These are phyloP conservation scores for Drosophila santomea DNA, from an alignment of 1,140 invertebrate species.

Conservation along the genomic window DNA sequence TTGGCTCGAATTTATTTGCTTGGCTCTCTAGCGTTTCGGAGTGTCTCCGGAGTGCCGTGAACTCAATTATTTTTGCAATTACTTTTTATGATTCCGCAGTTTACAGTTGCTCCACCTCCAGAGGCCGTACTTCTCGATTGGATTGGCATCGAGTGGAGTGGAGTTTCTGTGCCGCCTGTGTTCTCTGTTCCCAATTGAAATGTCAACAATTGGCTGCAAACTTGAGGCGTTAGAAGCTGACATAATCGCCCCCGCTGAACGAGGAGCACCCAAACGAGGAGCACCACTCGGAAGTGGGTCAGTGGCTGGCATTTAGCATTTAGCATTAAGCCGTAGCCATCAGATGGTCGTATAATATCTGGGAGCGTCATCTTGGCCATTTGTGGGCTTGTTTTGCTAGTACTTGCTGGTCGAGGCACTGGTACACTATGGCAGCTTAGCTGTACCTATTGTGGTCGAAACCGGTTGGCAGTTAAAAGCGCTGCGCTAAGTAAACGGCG, in stretches of 20 bases:
- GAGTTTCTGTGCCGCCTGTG: constrained; percentile 15
- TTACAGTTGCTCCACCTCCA: constrained; percentile 45
- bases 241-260: constrained; percentile 55
- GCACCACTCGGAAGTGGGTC: constrained; percentile 67
- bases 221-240: constrained; percentile 56
- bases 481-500: constrained; percentile 44
- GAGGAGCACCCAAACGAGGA: not conserved
- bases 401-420: constrained; percentile 20
- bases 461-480: constrained; percentile 48
- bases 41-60: constrained; percentile 71
- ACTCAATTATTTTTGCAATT: constrained; percentile 82
- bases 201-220: constrained; percentile 58
- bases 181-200: constrained; percentile 68
- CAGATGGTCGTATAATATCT: constrained; percentile 44
- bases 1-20: constrained; percentile 57
- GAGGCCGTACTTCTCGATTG: constrained; percentile 34
- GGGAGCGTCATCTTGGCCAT: constrained; percentile 54
- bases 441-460: constrained; percentile 57
- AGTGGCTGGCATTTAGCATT: constrained; percentile 69
- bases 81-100: constrained; percentile 64
- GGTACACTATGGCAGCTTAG: constrained; percentile 22
- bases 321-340: constrained; percentile 44
- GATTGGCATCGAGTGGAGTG: constrained; percentile 14
- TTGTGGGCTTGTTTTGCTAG: constrained; percentile 54
- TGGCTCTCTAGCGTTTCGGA: constrained; percentile 15